phyloP scores from a whole-genome alignment of 2,797 vertebrate species.

The Microcaecilia unicolor region DNA sequence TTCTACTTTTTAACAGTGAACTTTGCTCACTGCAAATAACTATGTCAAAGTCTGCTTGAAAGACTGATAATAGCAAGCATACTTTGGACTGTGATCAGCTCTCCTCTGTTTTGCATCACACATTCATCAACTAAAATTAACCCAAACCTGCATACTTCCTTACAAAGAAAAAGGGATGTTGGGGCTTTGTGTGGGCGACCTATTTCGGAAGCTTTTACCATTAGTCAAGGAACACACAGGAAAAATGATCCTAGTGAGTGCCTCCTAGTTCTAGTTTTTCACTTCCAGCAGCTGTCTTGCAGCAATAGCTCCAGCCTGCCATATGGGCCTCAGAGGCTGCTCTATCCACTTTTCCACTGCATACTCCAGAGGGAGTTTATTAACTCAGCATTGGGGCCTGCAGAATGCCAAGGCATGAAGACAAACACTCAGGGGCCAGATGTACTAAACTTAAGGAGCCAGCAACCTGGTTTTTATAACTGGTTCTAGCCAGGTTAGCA shows the following conservation, averaged over 20 bases:
- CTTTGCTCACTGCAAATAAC: neutral
- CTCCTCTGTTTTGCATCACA: neutral
- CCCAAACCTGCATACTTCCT: slow-evolving; percentile 10
- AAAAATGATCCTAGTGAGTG: slow-evolving; percentile 8
- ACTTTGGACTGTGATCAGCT: slow-evolving; percentile 2
- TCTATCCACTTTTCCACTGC: slow-evolving; percentile 35
- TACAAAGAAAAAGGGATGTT: neutral
- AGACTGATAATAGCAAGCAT: neutral
- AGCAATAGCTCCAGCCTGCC: slow-evolving; percentile 32
- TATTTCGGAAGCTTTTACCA: slow-evolving; percentile 16
- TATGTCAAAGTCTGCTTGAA: slow-evolving; percentile 19
- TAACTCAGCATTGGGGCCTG: slow-evolving; percentile 48
- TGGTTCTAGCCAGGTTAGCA: too few species aligned
- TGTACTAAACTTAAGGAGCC: too few species aligned
- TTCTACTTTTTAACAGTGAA: too few species aligned
- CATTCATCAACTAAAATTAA: neutral
- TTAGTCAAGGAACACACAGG: slow-evolving; percentile 1
- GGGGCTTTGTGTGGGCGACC: slow-evolving; percentile 8
- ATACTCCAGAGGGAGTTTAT: slow-evolving; percentile 41
- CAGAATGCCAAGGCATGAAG: slow-evolving; percentile 40
- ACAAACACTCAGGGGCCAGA: slow-evolving; percentile 18
- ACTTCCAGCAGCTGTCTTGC: slow-evolving; percentile 45
- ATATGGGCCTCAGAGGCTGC: slow-evolving; percentile 29
- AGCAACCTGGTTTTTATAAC: too few species aligned
- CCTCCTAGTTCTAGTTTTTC: slow-evolving; percentile 23